Conservation (phyloP, 2,888 invertebrate species). For the Meghimatium bilineatum region DNA sequence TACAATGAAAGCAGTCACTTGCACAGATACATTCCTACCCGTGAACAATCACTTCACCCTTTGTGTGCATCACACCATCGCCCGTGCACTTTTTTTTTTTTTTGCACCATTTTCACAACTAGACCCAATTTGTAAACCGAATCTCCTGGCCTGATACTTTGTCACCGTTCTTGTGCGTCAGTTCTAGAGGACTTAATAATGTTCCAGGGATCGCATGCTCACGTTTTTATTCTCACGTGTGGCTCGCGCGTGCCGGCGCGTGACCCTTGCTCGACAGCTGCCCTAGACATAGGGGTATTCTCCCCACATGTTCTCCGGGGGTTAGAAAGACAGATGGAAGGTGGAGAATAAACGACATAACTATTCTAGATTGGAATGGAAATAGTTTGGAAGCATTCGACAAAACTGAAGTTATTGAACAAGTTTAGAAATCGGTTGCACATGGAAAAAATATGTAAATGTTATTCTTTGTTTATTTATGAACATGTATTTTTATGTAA, state of each 20-base stretch:
- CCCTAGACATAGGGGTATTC: constrained; percentile 27
- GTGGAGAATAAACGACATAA: not conserved
- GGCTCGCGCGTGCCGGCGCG: constrained; percentile 17
- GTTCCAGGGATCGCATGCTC: constrained; percentile 4
- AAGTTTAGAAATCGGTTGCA: not conserved
- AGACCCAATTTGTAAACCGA: not conserved
- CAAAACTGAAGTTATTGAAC: not conserved
- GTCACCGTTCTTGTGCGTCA: not conserved
- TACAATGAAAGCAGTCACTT: no score
- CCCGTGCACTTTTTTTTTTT: not conserved
- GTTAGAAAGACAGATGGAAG: not conserved
- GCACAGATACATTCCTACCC: not conserved
- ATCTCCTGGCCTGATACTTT: not conserved
- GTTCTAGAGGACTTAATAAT: not conserved
- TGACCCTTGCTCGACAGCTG: constrained; percentile 14
- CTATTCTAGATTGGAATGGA: not conserved
- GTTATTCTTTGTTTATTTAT: no score
- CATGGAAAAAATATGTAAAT: no score
- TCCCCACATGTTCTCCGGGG: constrained; percentile 15
- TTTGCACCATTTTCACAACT: not conserved
- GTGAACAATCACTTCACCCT: not conserved
- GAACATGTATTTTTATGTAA: no score
- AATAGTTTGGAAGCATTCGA: not conserved
- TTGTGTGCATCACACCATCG: not conserved
- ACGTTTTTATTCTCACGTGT: constrained; percentile 34